Base-by-base conservation (phyloP, 2,888 invertebrate species). In the Conistra vaccinii region DNA sequence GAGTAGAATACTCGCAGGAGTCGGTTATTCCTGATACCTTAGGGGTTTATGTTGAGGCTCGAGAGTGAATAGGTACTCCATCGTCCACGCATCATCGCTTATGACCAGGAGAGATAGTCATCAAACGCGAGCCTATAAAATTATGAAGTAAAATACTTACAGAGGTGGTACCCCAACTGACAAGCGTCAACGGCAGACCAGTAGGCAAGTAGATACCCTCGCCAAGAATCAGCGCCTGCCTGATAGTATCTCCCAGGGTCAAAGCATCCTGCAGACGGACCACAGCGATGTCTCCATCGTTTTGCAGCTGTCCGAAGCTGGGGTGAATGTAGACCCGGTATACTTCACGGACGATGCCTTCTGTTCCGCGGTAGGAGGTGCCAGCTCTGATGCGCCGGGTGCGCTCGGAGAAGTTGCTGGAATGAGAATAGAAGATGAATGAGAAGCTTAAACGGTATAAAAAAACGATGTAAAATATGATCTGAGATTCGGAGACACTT, bases 321-420 rank as follows among this genome's bases (percentile, higher is more conserved):
- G 85, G 86, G 68, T 90, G 85, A 32, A 76, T 73, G 73, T 71
- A 58, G 23, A 61, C 74, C 1, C 1, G 32, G 5, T 3, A 5
- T 1, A 90, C 60, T n/a, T 78, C 72, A 7, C 45, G 51, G 32
- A 88, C 48, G 2, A 35, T 10, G 1, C 90, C 90, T 0, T 72
- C 87, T 0, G 39, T 69, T 39, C 85, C 85, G 1, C 87, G 83
- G 63, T 53, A 35, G 1, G 83, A 76, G 14, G 88, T 29, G 9
- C 90, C 90, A 10, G 87, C 90, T n/a, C 89, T 82, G 72, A 89
- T 74, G n/a, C 89, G 89, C 12, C 85, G 80, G 35, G 26, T 69
- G 10, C 32, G 26, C 12, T 63, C 48, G 0, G 60, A 12, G 76
- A 70, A 87, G 20, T 55, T 14, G 2, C 87, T 88, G 80, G 60